Conservation (phyloP, 2,113 vertebrate species). For the Cebus imitator region DNA sequence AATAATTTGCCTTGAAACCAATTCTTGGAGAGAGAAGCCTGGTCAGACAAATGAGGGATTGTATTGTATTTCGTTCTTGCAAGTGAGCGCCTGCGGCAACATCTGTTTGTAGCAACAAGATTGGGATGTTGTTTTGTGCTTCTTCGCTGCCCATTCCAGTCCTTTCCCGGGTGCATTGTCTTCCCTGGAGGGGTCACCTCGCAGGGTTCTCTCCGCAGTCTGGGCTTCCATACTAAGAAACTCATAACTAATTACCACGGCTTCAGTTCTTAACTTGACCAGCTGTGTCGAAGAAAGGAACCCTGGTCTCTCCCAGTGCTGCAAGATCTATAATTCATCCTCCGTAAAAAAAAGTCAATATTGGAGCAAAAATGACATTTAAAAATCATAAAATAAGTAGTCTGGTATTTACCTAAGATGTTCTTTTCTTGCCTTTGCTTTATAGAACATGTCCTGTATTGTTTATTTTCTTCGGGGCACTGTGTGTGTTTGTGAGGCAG, state of each 20-base stretch:
- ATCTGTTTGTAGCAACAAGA: constrained; percentile 66
- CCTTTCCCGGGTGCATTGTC: constrained; percentile 41
- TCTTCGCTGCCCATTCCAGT: constrained; percentile 9
- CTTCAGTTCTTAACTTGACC: constrained; percentile 80
- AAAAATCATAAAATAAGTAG: constrained; percentile 88
- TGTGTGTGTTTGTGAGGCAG: background rate
- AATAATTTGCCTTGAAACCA: constrained; percentile 60
- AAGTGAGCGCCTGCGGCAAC: constrained; percentile 56
- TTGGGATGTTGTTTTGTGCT: background rate
- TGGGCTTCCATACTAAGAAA: constrained; percentile 52
- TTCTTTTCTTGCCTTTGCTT: constrained; percentile 79
- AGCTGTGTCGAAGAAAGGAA: constrained; percentile 77
- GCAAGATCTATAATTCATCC: constrained; percentile 85
- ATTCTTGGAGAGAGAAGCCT: constrained; percentile 49
- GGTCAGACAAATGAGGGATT: constrained; percentile 57
- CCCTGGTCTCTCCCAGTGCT: constrained; percentile 73
- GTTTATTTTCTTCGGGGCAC: constrained; percentile 77
- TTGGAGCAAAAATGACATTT: constrained; percentile 89
- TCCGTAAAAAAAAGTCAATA: constrained; percentile 87
- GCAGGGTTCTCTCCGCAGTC: constrained; percentile 61
- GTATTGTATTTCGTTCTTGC: constrained; percentile 53
- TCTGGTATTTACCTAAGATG: constrained; percentile 85
- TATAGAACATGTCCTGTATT: constrained; percentile 65
- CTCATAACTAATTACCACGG: constrained; percentile 79
- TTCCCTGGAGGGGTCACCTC: constrained; percentile 69